Conservation (phyloP, 2,113 vertebrate species). For the Ciconia boyciana region DNA sequence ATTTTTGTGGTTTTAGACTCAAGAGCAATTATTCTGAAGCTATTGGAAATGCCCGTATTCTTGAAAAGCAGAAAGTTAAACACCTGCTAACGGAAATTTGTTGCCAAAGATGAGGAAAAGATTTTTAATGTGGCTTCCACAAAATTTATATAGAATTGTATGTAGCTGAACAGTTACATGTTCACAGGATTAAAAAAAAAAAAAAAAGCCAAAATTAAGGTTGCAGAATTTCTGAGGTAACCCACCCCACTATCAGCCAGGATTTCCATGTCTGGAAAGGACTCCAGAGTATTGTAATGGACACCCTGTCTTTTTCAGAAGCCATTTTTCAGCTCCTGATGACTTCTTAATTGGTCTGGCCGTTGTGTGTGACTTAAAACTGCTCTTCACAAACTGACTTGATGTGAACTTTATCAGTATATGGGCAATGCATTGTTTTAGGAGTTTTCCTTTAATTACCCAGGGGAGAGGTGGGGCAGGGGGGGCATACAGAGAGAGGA, state of each 20-base stretch:
- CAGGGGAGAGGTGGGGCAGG: accelerated
- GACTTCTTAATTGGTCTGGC: neutral
- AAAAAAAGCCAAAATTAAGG: neutral
- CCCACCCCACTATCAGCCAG: neutral
- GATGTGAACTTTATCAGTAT: neutral
- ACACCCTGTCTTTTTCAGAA: neutral
- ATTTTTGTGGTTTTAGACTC: neutral
- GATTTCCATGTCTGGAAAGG: neutral
- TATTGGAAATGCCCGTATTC: neutral
- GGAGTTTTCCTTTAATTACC: neutral
- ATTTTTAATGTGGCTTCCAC: neutral
- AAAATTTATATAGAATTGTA: neutral
- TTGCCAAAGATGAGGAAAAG: neutral
- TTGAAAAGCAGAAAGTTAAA: neutral
- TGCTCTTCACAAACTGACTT: neutral
- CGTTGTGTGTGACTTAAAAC: neutral
- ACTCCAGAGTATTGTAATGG: neutral
- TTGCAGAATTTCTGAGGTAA: neutral
- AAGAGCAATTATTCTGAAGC: neutral
- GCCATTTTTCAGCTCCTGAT: neutral
- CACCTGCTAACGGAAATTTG: neutral
- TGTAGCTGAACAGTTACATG: neutral
- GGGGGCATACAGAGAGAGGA: too few relatives aligned
- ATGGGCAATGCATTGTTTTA: neutral
- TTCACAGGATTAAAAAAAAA: neutral